Base-by-base conservation (phyloP, 2,797 vertebrate species). In the Gephyroberyx darwinii region DNA sequence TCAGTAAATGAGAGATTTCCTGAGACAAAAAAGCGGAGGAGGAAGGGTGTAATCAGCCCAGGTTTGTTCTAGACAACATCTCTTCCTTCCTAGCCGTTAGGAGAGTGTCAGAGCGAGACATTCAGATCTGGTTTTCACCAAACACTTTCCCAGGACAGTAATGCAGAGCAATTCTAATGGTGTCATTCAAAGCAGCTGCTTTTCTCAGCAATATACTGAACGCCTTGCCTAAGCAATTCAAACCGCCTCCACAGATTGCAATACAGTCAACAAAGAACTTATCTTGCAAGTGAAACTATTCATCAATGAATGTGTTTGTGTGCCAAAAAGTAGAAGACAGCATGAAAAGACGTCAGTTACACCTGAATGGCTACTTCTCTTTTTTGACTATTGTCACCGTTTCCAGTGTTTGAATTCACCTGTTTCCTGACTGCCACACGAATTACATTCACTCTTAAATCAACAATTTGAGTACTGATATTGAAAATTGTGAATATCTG, bases 21-120 rank as follows among this genome's bases (percentile, higher is more conserved):
- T 90, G 84, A 88, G 84, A 89, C 77, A 75, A 87, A 85, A 87
- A 86, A 84, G 71, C 84, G 65, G 80, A 90, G 88, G 78, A 92
- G 89, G 85, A 93, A 94, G 90, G 85, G 89, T 92, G 92, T 92
- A 93, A 95, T 94, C 93, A 94, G 89, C 90, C 84, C 77, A 83
- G 90, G 84, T 93, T 95, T 93, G 91, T 94, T 91, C 88, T 84
- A 91, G 89, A 93, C 88, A 88, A 81, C 91, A 92, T 93, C 90
- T 85, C 87, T 93, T 94, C 92, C 94, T 94, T 90, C 91, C 91
- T 89, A 75, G 82, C 74, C 68, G 70, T 86, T 66, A 83, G 85
- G 75, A 86, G 74, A 78, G 90, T 88, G 87, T 91, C 85, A 84
- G 75, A 87, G 88, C 61, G 73, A 89, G 80, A 89, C 86, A 87